Conservation (phyloP, 2,113 vertebrate genomes). For the Neomonachus schauinslandi region DNA sequence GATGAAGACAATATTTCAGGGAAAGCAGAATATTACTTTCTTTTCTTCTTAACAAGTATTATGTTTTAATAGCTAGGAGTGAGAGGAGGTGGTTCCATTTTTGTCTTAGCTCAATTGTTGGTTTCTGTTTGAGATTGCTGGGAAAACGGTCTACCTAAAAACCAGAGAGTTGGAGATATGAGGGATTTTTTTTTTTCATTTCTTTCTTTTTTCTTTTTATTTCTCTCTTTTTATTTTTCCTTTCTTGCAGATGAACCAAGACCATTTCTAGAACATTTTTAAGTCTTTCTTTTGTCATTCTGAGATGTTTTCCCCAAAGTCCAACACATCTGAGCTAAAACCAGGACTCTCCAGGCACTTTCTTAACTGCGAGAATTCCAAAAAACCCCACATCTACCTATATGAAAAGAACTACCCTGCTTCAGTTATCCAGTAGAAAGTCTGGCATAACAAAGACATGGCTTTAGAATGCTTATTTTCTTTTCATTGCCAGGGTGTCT, state of each 20-base stretch:
- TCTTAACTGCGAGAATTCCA: not conserved
- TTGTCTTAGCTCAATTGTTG: not conserved
- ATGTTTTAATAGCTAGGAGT: not conserved
- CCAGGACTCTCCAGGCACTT: not conserved
- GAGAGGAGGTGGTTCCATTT: constrained; percentile 32
- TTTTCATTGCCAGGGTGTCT: not conserved
- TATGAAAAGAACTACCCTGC: not conserved
- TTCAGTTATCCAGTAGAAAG: not conserved
- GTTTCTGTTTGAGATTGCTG: constrained; percentile 53
- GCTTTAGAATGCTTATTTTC: not conserved
- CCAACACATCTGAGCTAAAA: not conserved
- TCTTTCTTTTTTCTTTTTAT: not conserved
- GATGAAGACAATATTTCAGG: not conserved
- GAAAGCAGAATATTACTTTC: constrained; percentile 13
- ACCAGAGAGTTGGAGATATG: not conserved
- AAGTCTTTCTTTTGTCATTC: not conserved
- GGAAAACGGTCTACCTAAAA: not conserved
- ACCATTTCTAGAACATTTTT: not conserved
- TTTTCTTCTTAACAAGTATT: not conserved
- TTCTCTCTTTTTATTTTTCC: not conserved
- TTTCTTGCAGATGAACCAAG: not conserved
- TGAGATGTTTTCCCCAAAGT: constrained; percentile 9
- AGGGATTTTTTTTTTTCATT: not conserved
- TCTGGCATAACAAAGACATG: not conserved
- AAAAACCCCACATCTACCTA: not conserved